A percentile compares a stretch with the other conserved stretches of the same genome.
phyloP scores from a whole-genome alignment of 2,888 invertebrate species.

The Sipha maydis region DNA sequence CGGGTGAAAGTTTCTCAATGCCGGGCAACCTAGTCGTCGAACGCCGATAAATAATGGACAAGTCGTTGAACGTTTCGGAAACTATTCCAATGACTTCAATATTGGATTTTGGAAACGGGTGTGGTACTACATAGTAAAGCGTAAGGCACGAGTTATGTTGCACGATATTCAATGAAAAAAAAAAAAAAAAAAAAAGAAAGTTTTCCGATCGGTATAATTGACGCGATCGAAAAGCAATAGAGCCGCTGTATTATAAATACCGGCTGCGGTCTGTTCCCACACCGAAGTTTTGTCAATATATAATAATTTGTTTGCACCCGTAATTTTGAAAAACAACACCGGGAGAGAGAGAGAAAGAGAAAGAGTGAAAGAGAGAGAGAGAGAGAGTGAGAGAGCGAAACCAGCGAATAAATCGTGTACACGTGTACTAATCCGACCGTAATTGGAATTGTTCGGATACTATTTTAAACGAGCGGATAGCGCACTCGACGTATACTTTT shows the following conservation, averaged over 20 bases:
- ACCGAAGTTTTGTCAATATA: conserved; percentile 4
- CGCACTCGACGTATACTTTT: not conserved
- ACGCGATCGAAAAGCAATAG: conserved; percentile 32
- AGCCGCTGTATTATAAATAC: not conserved
- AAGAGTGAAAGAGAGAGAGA: too few species aligned
- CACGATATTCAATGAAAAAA: conserved; percentile 27
- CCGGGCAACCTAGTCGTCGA: conserved; percentile 22
- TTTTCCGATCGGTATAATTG: conserved; percentile 30
- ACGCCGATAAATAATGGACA: conserved; percentile 38
- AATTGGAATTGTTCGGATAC: not conserved
- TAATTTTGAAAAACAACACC: conserved; percentile 25
- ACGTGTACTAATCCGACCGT: not conserved
- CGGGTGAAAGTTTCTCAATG: conserved; percentile 25
- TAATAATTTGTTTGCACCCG: not conserved
- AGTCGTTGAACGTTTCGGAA: conserved; percentile 35
- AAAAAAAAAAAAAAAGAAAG: not conserved
- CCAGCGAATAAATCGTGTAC: not conserved
- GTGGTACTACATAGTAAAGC: too few species aligned
- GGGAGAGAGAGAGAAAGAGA: not conserved
- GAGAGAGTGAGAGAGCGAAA: not conserved
- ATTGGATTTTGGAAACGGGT: conserved; percentile 21
- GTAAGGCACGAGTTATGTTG: conserved; percentile 9
- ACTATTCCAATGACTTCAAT: conserved; percentile 45
- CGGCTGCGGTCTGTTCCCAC: not conserved
- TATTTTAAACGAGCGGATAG: too few species aligned